These are phyloP conservation scores for Hanleya hanleyi DNA, from an alignment of 2,888 invertebrate species.

Conservation along the genomic window DNA sequence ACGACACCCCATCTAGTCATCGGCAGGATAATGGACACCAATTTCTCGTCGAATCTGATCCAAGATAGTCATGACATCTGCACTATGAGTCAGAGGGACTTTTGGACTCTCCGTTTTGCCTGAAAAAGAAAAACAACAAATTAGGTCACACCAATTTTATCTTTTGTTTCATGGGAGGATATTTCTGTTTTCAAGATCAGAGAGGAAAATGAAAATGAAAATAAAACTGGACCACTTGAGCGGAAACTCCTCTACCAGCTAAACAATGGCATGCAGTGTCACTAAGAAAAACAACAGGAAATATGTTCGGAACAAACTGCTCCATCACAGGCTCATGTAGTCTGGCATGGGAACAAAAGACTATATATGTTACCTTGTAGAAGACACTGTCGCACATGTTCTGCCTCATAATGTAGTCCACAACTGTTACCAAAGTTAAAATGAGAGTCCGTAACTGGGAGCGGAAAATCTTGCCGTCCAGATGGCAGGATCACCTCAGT, in stretches of 20 bases:
- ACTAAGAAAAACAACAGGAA: too few species aligned
- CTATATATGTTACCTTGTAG: slow-evolving; percentile 41
- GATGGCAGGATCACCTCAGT: slow-evolving; percentile 39
- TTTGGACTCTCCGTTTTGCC: slow-evolving; percentile 52
- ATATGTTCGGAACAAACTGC: too few species aligned
- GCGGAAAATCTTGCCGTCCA: slow-evolving; percentile 33
- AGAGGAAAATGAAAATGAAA: too few species aligned
- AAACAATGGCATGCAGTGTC: too few species aligned
- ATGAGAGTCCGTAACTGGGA: slow-evolving; percentile 36
- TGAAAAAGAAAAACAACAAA: slow-evolving; percentile 35
- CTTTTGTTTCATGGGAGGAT: background rate
- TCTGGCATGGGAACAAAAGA: background rate
- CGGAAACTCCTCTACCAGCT: too few species aligned
- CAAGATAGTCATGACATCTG: slow-evolving; percentile 51
- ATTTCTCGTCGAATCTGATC: slow-evolving; percentile 18
- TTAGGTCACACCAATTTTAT: background rate
- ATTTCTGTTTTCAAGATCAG: background rate
- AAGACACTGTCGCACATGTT: slow-evolving; percentile 45
- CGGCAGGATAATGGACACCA: background rate
- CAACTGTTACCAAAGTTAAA: slow-evolving; percentile 48
- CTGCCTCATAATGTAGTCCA: slow-evolving; percentile 56
- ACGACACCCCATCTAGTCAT: too few species aligned
- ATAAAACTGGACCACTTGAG: too few species aligned
- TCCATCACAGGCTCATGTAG: background rate
- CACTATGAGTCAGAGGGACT: slow-evolving; percentile 47